A percentile compares a stretch with the other conserved stretches of the same genome.
phyloP scores from a whole-genome alignment of 1,140 invertebrate genomes.

The Acyrthosiphon pisum region DNA sequence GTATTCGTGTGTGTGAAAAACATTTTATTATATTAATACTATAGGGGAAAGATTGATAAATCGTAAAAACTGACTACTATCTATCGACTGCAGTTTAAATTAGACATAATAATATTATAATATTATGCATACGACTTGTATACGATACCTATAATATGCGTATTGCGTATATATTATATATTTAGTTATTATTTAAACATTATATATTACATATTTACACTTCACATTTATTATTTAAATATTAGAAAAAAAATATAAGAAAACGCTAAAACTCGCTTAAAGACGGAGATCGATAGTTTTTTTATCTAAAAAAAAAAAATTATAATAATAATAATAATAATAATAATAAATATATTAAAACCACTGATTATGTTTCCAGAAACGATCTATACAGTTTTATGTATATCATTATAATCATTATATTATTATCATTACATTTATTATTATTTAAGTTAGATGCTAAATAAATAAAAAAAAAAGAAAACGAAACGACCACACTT shows the following conservation, averaged over 20 bases:
- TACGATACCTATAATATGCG: neutral
- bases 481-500: neutral
- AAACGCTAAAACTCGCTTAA: constrained; percentile 47
- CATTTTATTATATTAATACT: neutral
- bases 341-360: neutral
- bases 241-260: constrained; percentile 31
- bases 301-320: constrained; percentile 36
- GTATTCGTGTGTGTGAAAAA: neutral
- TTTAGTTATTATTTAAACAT: neutral
- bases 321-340: neutral
- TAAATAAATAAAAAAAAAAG: constrained; percentile 28
- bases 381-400: neutral
- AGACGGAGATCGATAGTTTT: constrained; percentile 49
- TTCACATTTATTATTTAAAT: constrained; percentile 12
- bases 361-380: constrained; percentile 40
- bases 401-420: neutral
- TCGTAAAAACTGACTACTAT: neutral
- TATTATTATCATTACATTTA: neutral
- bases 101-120: neutral
- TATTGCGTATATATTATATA: neutral
- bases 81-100: neutral
- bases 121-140: neutral
- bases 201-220: constrained; percentile 34
- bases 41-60: neutral
- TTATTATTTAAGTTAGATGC: constrained; percentile 30